These are phyloP conservation scores for Eriocheir sinensis DNA, from an alignment of 1,140 invertebrate species.

Conservation along the genomic window DNA sequence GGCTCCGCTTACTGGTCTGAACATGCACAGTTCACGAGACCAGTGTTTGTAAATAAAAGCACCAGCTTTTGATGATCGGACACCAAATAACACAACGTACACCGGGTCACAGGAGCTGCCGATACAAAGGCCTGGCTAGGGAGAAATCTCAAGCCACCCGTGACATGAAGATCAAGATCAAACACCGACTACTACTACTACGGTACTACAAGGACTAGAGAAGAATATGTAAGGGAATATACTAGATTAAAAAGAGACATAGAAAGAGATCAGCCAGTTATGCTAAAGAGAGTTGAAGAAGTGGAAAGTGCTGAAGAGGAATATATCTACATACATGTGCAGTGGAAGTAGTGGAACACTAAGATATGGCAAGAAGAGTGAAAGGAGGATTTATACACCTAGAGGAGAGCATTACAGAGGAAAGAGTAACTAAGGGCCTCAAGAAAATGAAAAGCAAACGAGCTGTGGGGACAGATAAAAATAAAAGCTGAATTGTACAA, in stretches of 20 bases:
- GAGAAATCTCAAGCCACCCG: no score
- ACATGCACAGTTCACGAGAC: no score
- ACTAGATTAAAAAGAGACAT: background rate
- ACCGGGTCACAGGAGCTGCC: no score
- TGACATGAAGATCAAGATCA: no score
- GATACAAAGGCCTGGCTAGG: no score
- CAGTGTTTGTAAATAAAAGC: no score
- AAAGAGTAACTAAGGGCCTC: background rate
- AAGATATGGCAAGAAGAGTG: background rate
- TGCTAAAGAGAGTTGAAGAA: background rate
- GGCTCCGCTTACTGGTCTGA: no score
- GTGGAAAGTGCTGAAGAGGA: background rate
- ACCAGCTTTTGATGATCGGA: no score
- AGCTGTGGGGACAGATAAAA: slow-evolving; percentile 12
- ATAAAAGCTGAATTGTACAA: background rate
- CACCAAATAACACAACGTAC: no score
- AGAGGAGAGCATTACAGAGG: background rate
- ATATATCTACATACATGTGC: background rate
- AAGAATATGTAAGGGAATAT: background rate
- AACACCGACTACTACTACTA: no score
- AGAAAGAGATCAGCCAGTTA: background rate
- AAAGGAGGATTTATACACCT: background rate
- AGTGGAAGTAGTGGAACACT: background rate
- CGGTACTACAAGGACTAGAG: background rate
- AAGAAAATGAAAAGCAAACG: slow-evolving; percentile 39